Evolutionary conservation across 92 coral and sea anemone species (phyloP), one percentile per base, ranked within the genome.

Genomic region (Porites evermanni): DNA sequence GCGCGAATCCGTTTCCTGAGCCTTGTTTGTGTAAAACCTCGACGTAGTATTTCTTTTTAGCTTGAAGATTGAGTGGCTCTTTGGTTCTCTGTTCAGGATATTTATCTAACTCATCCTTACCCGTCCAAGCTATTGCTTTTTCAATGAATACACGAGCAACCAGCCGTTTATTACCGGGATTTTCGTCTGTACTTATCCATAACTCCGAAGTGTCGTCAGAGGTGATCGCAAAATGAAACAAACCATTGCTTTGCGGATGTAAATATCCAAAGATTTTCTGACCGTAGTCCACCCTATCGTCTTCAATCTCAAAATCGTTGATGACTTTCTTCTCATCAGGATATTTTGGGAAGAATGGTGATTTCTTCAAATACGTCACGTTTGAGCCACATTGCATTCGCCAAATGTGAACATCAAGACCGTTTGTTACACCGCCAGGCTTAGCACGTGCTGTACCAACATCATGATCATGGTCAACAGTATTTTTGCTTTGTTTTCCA

Each of bases 11-110:
- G 16, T 64, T 70, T 14, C 82, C 78, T 8, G 72, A 20, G 8
- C 83, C 86, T 74, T 89, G 82, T 29, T 89, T 89, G 60, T 72
- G 92, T 23, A 89, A 4, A 6, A 84, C 74, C 76, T 89, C 92
- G 26, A 89, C 50, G 79, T 89, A 89, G 59, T 84, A 84, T 23
- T 77, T 67, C 16, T 29, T 71, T 24, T 61, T 80, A 2, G 75
- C 81, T 12, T 17, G 61, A 14, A 89, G 75, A 26, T 72, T 12
- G 64, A 89, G 11, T 13, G n/a, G 29, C 5, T 6, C 18, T 16
- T 24, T 56, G 8, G 85, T 69, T 10, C 29, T 24, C 70, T 81
- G 85, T 2, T 56, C 67, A 0, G 53, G 63, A 18, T 81, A 81
- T 71, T 81, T 81, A 54, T 54, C 18, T 56, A 82, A 19, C 4